Evolutionary conservation across 2,797 vertebrate species (phyloP), one percentile per base, ranked within the genome.

Genomic region (Sciaenops ocellatus): DNA sequence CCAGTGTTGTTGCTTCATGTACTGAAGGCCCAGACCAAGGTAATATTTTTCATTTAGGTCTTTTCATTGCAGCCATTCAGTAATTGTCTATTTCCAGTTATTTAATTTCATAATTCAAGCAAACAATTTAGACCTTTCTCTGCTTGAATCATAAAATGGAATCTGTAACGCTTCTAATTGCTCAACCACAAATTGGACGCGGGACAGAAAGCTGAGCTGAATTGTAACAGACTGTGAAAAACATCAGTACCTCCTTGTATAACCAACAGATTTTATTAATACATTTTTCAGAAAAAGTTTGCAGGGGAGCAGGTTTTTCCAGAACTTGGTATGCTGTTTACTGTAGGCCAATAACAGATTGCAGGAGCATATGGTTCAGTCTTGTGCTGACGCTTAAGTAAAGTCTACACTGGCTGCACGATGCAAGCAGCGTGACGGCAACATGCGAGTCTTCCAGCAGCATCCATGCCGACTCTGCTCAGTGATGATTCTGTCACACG

Each of bases 361-460:
- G 83, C 69, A 24, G 73, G 3, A 73, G 7, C 87, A 90, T 88
- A 88, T 89, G 84, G 65, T 86, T 83, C 44, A 67, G 56, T 69
- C 16, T 54, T 69, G 16, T 72, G 65, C 4, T 62, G 79, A 80
- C 0, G 59, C 54, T 79, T 66, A 76, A 69, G 71, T 72, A 44
- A 74, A 83, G 51, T 74, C 47, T 65, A 42, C 57, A 38, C 57
- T 42, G 60, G 61, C 69, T 74, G 66, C 77, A 68, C 69, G 50
- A 51, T 24, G 42, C n/a, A 20, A 15, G 48, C 67, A 62, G 65
- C 51, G 2, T 79, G 84, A 81, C 69, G 16, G 46, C 65, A 66
- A 41, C 79, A 62, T 67, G 78, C 44, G 59, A 72, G 50, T 54
- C 22, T 10, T 66, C 54, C 47, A 18, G 9, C 34, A 63, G 48